phyloP scores from a whole-genome alignment of 2,797 vertebrate genomes.

The Micropoecilia bifurca region DNA sequence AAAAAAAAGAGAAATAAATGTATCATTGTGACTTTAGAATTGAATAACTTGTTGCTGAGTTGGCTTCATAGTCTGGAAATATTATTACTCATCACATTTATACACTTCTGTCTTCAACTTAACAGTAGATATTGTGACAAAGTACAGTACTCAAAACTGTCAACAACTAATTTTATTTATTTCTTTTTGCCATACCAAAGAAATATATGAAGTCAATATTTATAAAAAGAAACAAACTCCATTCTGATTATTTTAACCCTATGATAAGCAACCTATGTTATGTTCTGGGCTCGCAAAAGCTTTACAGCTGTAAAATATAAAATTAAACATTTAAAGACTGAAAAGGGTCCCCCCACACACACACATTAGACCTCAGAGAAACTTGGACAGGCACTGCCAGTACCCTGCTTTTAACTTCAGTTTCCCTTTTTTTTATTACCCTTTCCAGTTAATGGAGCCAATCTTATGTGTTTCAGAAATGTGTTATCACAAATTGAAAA shows the following conservation, averaged over 20 bases:
- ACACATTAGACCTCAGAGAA: too few relatives aligned
- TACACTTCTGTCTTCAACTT: not conserved
- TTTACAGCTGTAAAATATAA: not conserved
- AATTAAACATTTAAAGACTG: not conserved
- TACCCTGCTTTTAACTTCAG: not conserved
- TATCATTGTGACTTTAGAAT: not conserved
- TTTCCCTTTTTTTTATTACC: not conserved
- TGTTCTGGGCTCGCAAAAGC: not conserved
- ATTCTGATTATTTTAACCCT: not conserved
- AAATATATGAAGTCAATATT: not conserved
- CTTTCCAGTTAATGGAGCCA: not conserved
- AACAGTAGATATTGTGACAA: not conserved
- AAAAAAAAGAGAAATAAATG: not conserved
- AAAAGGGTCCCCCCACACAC: too few relatives aligned
- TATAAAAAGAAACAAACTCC: not conserved
- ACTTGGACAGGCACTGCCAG: not conserved
- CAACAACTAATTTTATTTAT: not conserved
- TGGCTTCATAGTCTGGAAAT: not conserved
- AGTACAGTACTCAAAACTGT: not conserved
- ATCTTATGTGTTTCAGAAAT: not conserved
- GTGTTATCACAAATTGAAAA: not conserved
- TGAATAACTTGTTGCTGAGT: not conserved
- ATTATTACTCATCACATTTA: not conserved
- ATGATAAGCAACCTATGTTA: not conserved
- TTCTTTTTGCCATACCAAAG: not conserved